Evolutionary conservation across 2,113 vertebrate species (phyloP).

Genomic region (Corynorhinus townsendii): DNA sequence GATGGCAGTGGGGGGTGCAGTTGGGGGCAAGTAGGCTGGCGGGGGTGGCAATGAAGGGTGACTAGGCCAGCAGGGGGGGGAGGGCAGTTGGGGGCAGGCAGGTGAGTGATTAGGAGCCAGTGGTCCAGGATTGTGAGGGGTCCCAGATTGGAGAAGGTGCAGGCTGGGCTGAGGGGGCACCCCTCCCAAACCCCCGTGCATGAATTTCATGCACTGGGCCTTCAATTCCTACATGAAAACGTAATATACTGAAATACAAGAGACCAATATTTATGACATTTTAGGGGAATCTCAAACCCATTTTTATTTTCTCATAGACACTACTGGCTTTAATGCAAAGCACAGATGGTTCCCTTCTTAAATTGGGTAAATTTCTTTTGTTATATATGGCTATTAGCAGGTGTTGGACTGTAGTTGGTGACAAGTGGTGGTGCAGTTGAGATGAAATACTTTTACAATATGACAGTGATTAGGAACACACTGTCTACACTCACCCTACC

Average conservation of each 20-base stretch:
- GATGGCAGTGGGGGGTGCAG: too few relatives aligned
- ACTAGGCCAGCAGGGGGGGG: too few relatives aligned
- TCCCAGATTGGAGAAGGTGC: too few relatives aligned
- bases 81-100: too few relatives aligned
- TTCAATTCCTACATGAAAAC: too few relatives aligned
- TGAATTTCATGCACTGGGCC: too few relatives aligned
- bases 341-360: not conserved
- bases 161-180: too few relatives aligned
- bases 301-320: not conserved
- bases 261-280: not conserved
- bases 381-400: not conserved
- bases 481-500: not conserved
- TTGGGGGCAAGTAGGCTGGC: too few relatives aligned
- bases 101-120: too few relatives aligned
- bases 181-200: too few relatives aligned
- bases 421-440: not conserved
- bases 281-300: not conserved
- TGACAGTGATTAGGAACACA: not conserved
- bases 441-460: not conserved
- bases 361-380: not conserved
- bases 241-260: not conserved
- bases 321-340: not conserved
- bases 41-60: too few relatives aligned
- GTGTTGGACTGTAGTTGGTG: not conserved
- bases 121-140: too few relatives aligned